Percentiles rank a stretch among this genome's conserved stretches.
phyloP scores from a whole-genome alignment of 2,113 vertebrate species.

The Corynorhinus townsendii region DNA sequence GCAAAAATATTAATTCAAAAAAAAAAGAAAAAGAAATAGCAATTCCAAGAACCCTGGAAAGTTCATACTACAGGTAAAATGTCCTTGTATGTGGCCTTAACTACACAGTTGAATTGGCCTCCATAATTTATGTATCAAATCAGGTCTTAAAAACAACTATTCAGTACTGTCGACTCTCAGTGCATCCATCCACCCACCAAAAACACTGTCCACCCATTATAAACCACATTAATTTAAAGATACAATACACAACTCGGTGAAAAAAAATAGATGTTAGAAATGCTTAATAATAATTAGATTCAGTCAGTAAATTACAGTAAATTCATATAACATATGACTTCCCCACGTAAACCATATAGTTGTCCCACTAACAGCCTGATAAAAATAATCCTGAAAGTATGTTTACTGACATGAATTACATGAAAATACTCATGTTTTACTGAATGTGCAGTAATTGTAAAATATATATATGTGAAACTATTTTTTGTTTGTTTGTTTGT shows the following conservation, averaged over 20 bases:
- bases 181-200: neutral
- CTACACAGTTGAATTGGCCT: neutral
- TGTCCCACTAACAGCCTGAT: neutral
- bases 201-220: neutral
- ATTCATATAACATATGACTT: neutral
- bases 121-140: neutral
- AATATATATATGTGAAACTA: neutral
- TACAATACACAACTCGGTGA: neutral
- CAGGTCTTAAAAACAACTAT: neutral
- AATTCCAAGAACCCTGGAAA: neutral
- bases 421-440: neutral
- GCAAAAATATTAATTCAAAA: neutral
- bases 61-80: neutral
- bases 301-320: neutral
- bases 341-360: no score
- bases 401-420: neutral
- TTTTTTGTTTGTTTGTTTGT: no score
- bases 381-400: neutral
- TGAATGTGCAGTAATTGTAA: neutral
- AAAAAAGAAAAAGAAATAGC: no score
- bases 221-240: neutral
- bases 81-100: neutral
- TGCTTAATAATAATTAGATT: neutral
- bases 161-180: neutral
- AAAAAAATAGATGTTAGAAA: constrained; percentile 1